Conservation (phyloP, 2,113 vertebrate genomes). For the Thermophis baileyi region DNA sequence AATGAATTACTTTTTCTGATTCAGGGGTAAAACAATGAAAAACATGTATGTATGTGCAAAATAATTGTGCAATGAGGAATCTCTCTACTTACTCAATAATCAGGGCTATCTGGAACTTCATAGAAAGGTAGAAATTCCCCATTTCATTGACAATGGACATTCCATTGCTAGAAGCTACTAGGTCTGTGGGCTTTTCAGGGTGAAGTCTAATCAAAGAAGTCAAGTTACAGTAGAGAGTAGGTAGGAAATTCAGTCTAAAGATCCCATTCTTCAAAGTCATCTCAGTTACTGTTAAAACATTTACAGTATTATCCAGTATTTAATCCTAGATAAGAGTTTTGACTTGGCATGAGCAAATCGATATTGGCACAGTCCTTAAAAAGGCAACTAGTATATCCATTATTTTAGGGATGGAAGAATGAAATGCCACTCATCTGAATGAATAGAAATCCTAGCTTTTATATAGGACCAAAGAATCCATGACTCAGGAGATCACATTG, state of each 20-base stretch:
- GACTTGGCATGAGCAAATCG: not conserved
- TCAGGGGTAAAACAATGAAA: conserved; percentile 22
- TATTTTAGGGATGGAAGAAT: not conserved
- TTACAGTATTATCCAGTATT: not conserved
- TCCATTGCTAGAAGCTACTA: not conserved
- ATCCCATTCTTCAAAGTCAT: not conserved
- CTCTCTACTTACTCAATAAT: not conserved
- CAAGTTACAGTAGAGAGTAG: not conserved
- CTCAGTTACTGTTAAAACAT: not conserved
- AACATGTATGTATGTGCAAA: not conserved
- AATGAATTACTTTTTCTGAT: conserved; percentile 30
- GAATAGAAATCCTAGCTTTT: not conserved
- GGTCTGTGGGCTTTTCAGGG: not conserved
- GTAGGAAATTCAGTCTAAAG: not conserved
- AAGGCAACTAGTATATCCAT: not conserved
- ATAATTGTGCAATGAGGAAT: not conserved
- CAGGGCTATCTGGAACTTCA: not conserved
- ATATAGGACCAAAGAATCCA: not conserved
- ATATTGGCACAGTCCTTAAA: not conserved
- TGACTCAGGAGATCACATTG: not conserved
- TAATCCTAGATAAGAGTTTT: not conserved
- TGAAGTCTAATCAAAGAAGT: not conserved
- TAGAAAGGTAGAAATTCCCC: not conserved
- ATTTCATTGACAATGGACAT: not conserved
- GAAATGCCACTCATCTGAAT: not conserved